These are phyloP conservation scores for Iguana delicatissima DNA, from an alignment of 2,797 vertebrate species.

Conservation along the genomic window DNA sequence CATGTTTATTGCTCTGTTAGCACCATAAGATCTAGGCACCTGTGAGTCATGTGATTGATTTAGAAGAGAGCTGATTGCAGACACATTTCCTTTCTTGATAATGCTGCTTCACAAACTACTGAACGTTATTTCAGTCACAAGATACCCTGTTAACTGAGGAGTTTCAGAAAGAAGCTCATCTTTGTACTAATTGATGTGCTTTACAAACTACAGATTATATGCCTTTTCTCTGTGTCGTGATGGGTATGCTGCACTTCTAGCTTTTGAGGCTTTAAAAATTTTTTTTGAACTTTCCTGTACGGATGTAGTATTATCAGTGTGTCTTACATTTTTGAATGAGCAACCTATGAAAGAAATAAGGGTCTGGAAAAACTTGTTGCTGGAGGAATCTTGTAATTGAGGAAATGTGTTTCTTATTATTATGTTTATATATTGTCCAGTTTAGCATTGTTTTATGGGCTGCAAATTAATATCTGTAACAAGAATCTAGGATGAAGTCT, in stretches of 20 bases:
- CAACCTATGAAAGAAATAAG: background rate
- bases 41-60: constrained; percentile 19
- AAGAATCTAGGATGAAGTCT: constrained; percentile 13
- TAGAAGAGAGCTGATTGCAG: constrained; percentile 13
- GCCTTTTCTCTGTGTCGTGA: background rate
- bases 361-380: background rate
- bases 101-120: background rate
- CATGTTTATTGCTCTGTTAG: constrained; percentile 20
- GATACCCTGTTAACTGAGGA: background rate
- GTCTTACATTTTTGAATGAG: background rate
- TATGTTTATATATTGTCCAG: background rate
- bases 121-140: background rate
- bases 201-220: too few relatives aligned
- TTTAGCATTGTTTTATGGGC: background rate
- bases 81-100: constrained; percentile 2
- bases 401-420: constrained; percentile 7
- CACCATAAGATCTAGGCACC: constrained; percentile 9
- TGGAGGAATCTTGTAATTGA: background rate
- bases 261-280: background rate
- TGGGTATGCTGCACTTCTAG: background rate
- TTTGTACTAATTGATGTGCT: too few relatives aligned
- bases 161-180: background rate
- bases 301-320: background rate
- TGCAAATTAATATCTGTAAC: background rate
- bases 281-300: background rate